phyloP scores from a whole-genome alignment of 2,797 vertebrate genomes.

The Lepus townsendii region DNA sequence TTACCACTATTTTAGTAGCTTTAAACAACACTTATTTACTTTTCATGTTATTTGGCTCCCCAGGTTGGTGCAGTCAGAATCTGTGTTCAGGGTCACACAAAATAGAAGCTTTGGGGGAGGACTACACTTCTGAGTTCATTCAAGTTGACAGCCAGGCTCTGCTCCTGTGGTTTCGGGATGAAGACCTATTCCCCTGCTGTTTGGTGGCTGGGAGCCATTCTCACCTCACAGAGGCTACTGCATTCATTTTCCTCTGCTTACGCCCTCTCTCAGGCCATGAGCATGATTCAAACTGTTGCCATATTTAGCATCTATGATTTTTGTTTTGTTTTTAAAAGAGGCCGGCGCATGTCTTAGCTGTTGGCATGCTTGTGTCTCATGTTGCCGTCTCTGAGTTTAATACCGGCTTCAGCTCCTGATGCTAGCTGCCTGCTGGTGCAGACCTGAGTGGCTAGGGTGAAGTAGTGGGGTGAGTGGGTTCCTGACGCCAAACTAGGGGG shows the following conservation, averaged over 20 bases:
- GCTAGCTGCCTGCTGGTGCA: too few species aligned
- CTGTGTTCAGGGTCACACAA: not conserved
- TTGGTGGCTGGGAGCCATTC: fast-evolving
- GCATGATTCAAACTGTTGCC: not conserved
- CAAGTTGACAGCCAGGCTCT: not conserved
- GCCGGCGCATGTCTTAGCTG: too few species aligned
- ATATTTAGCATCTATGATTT: not conserved
- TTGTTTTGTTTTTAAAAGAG: not conserved
- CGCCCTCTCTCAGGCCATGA: not conserved
- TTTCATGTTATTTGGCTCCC: not conserved
- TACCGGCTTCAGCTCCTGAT: too few species aligned
- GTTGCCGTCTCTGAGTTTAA: too few species aligned
- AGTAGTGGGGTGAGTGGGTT: too few species aligned
- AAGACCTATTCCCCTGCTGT: not conserved
- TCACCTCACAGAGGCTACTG: fast-evolving
- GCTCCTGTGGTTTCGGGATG: not conserved
- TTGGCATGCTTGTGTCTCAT: too few species aligned
- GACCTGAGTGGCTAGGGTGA: too few species aligned
- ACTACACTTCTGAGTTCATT: not conserved
- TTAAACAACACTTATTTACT: not conserved
- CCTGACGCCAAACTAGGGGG: too few species aligned
- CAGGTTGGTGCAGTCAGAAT: too few species aligned
- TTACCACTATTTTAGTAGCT: not conserved
- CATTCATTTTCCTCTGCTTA: fast-evolving
- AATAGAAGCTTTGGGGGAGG: fast-evolving